A percentile compares a stretch with the other conserved stretches of the same genome.
Conservation (phyloP, 2,797 vertebrate genomes). For the Siniperca undulata region DNA sequence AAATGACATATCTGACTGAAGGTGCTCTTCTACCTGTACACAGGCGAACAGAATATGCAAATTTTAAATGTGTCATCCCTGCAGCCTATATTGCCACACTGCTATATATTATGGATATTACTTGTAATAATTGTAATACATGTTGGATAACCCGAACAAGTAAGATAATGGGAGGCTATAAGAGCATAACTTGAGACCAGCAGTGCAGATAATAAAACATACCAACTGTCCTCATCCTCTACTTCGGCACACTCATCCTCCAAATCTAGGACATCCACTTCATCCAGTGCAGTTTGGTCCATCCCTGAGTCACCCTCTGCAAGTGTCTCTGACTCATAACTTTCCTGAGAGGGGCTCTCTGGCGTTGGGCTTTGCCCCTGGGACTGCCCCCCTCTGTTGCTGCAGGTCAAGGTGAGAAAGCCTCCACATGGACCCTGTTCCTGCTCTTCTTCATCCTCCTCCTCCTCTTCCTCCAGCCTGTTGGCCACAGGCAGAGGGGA, state of each 20-base stretch:
- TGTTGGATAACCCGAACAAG: background rate
- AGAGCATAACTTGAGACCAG: conserved; percentile 12
- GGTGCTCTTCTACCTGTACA: conserved; percentile 24
- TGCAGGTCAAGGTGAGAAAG: conserved; percentile 77
- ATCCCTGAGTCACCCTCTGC: conserved; percentile 76
- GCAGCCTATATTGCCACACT: background rate
- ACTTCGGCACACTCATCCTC: conserved; percentile 86
- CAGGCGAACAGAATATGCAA: background rate
- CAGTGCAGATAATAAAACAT: conserved; percentile 67
- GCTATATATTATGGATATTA: background rate
- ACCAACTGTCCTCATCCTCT: conserved; percentile 92
- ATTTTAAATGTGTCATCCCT: conserved; percentile 8
- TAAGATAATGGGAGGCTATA: background rate
- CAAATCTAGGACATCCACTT: conserved; percentile 91
- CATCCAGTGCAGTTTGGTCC: conserved; percentile 87
- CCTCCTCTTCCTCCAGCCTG: conserved; percentile 67
- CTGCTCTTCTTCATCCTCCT: conserved; percentile 56
- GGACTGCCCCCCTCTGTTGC: conserved; percentile 53
- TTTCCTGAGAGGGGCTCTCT: conserved; percentile 81
- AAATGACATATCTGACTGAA: conserved; percentile 58
- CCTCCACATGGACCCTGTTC: conserved; percentile 52
- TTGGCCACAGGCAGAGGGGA: conserved; percentile 73
- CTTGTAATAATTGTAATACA: background rate
- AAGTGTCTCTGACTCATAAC: conserved; percentile 82
- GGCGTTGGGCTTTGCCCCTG: conserved; percentile 66